These are phyloP conservation scores for Teleiodes luculella DNA, from an alignment of 2,888 invertebrate species.

Conservation along the genomic window DNA sequence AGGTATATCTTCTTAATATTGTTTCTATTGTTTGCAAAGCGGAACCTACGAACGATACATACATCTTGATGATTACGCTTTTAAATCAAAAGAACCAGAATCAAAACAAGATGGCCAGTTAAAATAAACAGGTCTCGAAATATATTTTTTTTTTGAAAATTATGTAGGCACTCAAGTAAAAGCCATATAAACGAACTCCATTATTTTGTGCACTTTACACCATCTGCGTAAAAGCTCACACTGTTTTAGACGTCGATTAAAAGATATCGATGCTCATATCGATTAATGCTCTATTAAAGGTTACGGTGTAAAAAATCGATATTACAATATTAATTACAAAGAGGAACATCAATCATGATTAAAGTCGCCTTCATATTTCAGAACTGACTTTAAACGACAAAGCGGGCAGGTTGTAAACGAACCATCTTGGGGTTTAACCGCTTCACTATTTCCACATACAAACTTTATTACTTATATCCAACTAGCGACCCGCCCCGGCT, in stretches of 20 bases:
- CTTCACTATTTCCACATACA: too few relatives aligned
- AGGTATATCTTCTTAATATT: too few relatives aligned
- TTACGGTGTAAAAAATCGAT: conserved; percentile 40
- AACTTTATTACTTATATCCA: too few relatives aligned
- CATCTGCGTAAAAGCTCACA: conserved; percentile 29
- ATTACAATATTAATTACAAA: conserved; percentile 40
- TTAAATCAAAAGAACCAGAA: too few relatives aligned
- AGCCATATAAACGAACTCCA: conserved; percentile 2
- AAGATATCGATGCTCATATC: conserved; percentile 41
- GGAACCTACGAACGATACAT: too few relatives aligned
- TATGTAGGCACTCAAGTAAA: conserved; percentile 32
- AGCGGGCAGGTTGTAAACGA: neutral
- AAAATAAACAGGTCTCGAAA: too few relatives aligned
- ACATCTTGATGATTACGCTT: too few relatives aligned
- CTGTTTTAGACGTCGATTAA: conserved; percentile 39
- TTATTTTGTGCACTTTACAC: conserved; percentile 16
- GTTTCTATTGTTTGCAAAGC: too few relatives aligned
- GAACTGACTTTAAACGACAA: conserved; percentile 16
- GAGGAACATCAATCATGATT: conserved; percentile 48
- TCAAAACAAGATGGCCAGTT: too few relatives aligned
- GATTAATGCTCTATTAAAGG: conserved; percentile 43
- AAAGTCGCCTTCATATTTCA: conserved; percentile 34
- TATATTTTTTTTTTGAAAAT: too few relatives aligned
- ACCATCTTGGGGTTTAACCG: too few relatives aligned
- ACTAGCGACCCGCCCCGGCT: too few relatives aligned